Base-by-base conservation (phyloP, 2,113 vertebrate genomes). In the Alethe diademata region DNA sequence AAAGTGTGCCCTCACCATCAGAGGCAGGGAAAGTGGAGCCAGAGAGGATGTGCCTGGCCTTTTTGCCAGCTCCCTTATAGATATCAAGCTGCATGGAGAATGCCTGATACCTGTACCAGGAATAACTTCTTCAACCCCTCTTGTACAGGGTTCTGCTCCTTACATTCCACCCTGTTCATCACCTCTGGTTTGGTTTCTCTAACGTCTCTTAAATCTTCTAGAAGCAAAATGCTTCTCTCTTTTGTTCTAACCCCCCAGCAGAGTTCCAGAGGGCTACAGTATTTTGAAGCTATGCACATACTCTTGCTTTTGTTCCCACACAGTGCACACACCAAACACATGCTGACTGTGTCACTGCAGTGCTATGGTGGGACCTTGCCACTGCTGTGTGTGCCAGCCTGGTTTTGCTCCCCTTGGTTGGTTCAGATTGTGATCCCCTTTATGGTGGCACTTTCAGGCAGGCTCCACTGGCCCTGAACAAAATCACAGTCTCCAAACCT, bases 101-200 rank as follows among this genome's bases (percentile, higher is more conserved):
- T 29, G 56, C 25, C 47, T 8, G 62, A 29, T 4, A 29, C 6
- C n/a, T 48, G 33, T 25, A n/a, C 9, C 3, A n/a, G 19, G 12
- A 48, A 8, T 4, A 33, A 40, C n/a, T 65, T 65, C 26, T 54
- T 53, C 1, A 1, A 7, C 13, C 14, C 10, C 6, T 24, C 36
- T 53, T n/a, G 11, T 12, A n/a, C 9, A 19, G 36, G 25, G 5
- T 61, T 67, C 58, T 54, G 54, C 33, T 90, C 43, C 26, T 80
- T 70, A 45, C 4, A 29, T 16, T 23, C 28, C 0, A 2, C 25
- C 38, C 12, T 0, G 1, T 8, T 28, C 11, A 65, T 56, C 45
- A 47, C 6, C 3, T 67, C 23, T 57, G 54, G 42, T 47, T 48
- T 36, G 8, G 28, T 40, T 85, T 79, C 78, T 79, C 62, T 42